Evolutionary conservation across 1,140 invertebrate species (phyloP).

Genomic region (Saxidomus purpurata): DNA sequence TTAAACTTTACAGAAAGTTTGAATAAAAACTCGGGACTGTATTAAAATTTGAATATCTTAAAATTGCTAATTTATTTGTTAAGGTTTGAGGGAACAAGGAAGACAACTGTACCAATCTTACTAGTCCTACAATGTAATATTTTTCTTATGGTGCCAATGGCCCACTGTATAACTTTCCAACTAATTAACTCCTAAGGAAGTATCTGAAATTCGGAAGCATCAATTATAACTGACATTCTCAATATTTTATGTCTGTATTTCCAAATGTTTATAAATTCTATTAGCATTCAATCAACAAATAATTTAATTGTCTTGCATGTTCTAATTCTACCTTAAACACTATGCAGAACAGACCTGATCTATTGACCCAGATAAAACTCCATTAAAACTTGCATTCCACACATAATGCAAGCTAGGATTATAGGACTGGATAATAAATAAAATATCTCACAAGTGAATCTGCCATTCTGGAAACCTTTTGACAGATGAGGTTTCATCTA

Average conservation of each 20-base stretch:
- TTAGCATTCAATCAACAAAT: not conserved
- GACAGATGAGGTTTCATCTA: not conserved
- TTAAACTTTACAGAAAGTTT: too few species aligned
- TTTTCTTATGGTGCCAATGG: too few species aligned
- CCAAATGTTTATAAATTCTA: conserved; percentile 6
- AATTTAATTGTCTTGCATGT: not conserved
- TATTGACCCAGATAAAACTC: not conserved
- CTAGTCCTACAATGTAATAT: too few species aligned
- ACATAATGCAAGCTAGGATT: not conserved
- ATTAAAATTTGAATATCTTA: too few species aligned
- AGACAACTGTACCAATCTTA: too few species aligned
- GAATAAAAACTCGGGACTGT: too few species aligned
- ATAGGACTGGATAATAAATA: not conserved
- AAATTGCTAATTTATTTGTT: too few species aligned
- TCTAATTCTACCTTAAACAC: not conserved
- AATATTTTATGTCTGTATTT: not conserved
- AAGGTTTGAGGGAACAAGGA: too few species aligned
- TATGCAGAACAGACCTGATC: not conserved
- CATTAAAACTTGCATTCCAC: conserved; percentile 14
- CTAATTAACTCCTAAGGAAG: too few species aligned
- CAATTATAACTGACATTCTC: not conserved
- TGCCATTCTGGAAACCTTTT: not conserved
- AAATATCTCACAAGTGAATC: not conserved
- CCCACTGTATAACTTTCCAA: too few species aligned
- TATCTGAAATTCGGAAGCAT: not conserved